Evolutionary conservation across 2,888 invertebrate genomes (phyloP).

Genomic region (Mechanitis messenoides): DNA sequence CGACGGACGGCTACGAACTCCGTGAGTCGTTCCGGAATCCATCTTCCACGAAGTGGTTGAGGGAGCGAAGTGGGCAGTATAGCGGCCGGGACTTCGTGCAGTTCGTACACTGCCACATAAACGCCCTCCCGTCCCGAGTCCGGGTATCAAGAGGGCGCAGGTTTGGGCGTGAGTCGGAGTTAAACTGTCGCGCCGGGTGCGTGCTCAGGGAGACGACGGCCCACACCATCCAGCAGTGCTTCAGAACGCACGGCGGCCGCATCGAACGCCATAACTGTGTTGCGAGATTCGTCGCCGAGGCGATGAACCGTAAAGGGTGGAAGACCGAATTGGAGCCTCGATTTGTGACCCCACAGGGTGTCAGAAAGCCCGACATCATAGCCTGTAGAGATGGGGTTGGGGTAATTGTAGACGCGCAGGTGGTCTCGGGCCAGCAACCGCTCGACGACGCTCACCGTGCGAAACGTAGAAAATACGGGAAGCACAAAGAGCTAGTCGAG

Average conservation of each 20-base stretch:
- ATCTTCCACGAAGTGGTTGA: conserved; percentile 26
- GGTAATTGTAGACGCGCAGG: conserved; percentile 41
- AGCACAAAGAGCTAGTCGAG: conserved; percentile 30
- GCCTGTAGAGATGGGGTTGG: conserved; percentile 31
- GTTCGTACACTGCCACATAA: too few relatives aligned
- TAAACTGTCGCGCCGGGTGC: conserved; percentile 43
- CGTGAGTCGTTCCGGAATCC: conserved; percentile 13
- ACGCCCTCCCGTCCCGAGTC: too few relatives aligned
- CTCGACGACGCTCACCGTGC: conserved; percentile 32
- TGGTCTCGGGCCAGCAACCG: conserved; percentile 37
- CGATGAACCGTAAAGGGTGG: too few relatives aligned
- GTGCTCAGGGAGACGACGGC: conserved; percentile 36
- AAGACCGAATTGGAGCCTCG: too few relatives aligned
- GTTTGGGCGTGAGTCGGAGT: background rate
- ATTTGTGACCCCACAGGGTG: conserved; percentile 32
- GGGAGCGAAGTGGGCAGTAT: conserved; percentile 19
- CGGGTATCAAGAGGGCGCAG: conserved; percentile 12
- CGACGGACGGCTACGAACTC: conserved; percentile 12
- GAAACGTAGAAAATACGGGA: conserved; percentile 34
- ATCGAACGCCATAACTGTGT: conserved; percentile 41
- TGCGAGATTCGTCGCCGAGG: too few relatives aligned
- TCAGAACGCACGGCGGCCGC: conserved; percentile 41
- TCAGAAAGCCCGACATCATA: conserved; percentile 42
- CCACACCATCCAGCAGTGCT: conserved; percentile 35
- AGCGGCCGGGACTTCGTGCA: too few relatives aligned